These are phyloP conservation scores for Pseudochromis fuscus DNA, from an alignment of 2,797 vertebrate species.

Conservation along the genomic window DNA sequence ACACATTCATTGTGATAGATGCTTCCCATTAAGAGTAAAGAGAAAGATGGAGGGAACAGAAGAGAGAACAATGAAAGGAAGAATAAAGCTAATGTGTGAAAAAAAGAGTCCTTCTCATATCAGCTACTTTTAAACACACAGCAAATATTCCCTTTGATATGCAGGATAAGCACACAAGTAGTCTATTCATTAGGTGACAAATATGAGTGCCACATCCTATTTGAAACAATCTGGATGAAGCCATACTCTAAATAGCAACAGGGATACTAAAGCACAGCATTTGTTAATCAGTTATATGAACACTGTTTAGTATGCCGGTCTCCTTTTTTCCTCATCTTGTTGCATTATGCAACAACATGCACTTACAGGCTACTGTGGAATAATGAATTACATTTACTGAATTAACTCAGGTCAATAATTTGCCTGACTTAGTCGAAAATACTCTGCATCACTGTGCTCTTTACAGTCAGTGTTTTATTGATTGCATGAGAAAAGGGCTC, in stretches of 20 bases:
- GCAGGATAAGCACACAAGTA: conserved; percentile 37
- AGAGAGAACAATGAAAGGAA: conserved; percentile 10
- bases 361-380: conserved; percentile 38
- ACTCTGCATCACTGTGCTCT: neutral
- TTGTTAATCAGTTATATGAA: conserved; percentile 25
- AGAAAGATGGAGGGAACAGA: conserved; percentile 24
- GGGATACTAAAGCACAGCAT: neutral
- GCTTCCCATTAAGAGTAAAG: conserved; percentile 55
- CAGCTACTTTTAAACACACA: neutral
- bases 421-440: conserved; percentile 32
- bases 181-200: conserved; percentile 42
- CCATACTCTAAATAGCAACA: conserved; percentile 15
- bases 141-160: conserved; percentile 39
- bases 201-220: conserved; percentile 40
- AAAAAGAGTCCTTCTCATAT: conserved; percentile 24
- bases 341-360: conserved; percentile 51
- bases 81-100: conserved; percentile 3
- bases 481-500: conserved; percentile 6
- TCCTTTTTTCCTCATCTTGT: conserved; percentile 20
- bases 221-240: conserved; percentile 24
- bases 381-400: conserved; percentile 54
- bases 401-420: conserved; percentile 56
- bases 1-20: conserved; percentile 65
- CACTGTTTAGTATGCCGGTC: conserved; percentile 27
- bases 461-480: neutral